Evolutionary conservation across 2,113 vertebrate species (phyloP).

Genomic region (Turdus rufiventris): DNA sequence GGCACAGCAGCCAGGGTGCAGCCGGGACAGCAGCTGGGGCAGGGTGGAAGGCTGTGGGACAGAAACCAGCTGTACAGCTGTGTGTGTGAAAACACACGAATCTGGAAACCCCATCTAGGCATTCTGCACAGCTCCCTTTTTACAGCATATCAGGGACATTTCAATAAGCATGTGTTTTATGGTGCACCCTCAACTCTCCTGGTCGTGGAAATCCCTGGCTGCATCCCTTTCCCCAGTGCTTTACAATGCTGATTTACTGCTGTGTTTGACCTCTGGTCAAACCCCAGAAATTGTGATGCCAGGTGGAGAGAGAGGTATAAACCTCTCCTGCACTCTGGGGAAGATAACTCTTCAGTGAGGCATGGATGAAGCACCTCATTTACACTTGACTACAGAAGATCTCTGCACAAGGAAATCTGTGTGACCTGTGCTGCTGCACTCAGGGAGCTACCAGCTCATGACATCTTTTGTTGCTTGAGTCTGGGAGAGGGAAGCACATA

Average conservation of each 20-base stretch:
- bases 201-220: background rate
- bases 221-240: rapidly evolving
- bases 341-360: background rate
- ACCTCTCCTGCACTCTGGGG: background rate
- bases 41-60: rapidly evolving
- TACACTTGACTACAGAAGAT: background rate
- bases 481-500: background rate
- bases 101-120: rapidly evolving
- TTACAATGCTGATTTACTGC: background rate
- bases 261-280: background rate
- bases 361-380: background rate
- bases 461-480: rapidly evolving
- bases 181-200: background rate
- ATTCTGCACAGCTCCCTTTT: background rate
- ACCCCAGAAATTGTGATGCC: background rate
- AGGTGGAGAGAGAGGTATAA: background rate
- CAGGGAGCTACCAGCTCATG: rapidly evolving
- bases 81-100: rapidly evolving
- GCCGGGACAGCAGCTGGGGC: rapidly evolving
- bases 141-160: rapidly evolving
- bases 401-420: background rate
- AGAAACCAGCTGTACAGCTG: background rate
- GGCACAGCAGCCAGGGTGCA: background rate
- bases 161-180: background rate
- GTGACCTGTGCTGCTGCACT: rapidly evolving